Conservation (phyloP, 2,113 vertebrate genomes). For the Acrocephalus kingi region DNA sequence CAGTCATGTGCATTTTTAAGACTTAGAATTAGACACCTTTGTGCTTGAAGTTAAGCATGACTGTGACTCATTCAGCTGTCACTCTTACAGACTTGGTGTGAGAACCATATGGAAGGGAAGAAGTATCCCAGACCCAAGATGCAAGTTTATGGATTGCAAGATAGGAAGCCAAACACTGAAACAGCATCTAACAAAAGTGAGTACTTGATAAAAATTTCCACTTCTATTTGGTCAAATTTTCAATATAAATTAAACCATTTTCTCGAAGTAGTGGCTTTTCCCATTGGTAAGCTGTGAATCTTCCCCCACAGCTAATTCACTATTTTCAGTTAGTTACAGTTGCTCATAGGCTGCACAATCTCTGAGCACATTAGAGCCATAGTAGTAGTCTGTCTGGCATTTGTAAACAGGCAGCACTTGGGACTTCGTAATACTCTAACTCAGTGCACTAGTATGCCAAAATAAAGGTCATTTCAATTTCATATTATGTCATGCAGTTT, state of each 20-base stretch:
- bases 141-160: neutral
- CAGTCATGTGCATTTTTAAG: constrained; percentile 27
- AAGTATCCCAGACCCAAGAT: neutral
- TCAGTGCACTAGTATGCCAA: constrained; percentile 43
- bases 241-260: neutral
- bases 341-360: neutral
- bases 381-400: constrained; percentile 31
- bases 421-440: constrained; percentile 28
- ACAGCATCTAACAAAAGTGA: neutral
- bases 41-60: constrained; percentile 46
- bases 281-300: neutral
- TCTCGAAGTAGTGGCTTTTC: neutral
- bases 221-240: neutral
- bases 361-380: neutral
- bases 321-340: constrained; percentile 9
- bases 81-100: constrained; percentile 6
- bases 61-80: constrained; percentile 45
- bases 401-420: constrained; percentile 18
- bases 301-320: neutral
- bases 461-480: constrained; percentile 70
- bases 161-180: neutral
- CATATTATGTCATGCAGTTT: constrained; percentile 50
- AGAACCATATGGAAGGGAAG: constrained; percentile 34
- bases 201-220: neutral
- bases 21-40: constrained; percentile 45